Evolutionary conservation across 1,140 invertebrate species (phyloP).

Genomic region (Leguminivora glycinivorella): DNA sequence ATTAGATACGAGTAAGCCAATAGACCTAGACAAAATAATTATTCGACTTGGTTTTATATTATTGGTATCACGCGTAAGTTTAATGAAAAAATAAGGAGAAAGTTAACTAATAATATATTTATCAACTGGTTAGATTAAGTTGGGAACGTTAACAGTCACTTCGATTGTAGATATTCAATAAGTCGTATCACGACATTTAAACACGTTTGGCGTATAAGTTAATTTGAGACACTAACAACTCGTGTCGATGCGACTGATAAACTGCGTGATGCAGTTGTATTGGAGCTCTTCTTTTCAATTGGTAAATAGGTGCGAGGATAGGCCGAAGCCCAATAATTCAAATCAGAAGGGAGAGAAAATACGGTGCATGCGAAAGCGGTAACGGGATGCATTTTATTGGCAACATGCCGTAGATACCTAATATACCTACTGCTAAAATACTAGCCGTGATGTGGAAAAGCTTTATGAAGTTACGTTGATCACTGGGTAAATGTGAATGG

Average conservation of each 20-base stretch:
- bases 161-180: not conserved
- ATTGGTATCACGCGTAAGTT: not conserved
- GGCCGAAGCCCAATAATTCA: not conserved
- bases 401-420: not conserved
- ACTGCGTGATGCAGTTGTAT: conserved; percentile 7
- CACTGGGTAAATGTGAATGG: too few relatives aligned
- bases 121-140: not conserved
- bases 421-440: not conserved
- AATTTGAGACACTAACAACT: not conserved
- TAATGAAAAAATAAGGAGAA: not conserved
- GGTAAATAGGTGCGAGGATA: not conserved
- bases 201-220: not conserved
- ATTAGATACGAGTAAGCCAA: conserved; percentile 30
- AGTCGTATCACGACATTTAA: not conserved
- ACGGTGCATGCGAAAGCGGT: not conserved
- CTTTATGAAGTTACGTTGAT: too few relatives aligned
- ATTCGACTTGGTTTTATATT: not conserved
- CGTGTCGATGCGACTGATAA: conserved; percentile 7
- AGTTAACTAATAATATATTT: not conserved
- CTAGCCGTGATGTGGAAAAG: not conserved
- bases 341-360: not conserved
- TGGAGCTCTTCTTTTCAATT: not conserved
- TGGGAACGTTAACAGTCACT: not conserved
- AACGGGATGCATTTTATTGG: conserved; percentile 11
- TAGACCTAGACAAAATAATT: conserved; percentile 1